phyloP scores from a whole-genome alignment of 2,113 vertebrate genomes.

The Melanerpes aurifrons region DNA sequence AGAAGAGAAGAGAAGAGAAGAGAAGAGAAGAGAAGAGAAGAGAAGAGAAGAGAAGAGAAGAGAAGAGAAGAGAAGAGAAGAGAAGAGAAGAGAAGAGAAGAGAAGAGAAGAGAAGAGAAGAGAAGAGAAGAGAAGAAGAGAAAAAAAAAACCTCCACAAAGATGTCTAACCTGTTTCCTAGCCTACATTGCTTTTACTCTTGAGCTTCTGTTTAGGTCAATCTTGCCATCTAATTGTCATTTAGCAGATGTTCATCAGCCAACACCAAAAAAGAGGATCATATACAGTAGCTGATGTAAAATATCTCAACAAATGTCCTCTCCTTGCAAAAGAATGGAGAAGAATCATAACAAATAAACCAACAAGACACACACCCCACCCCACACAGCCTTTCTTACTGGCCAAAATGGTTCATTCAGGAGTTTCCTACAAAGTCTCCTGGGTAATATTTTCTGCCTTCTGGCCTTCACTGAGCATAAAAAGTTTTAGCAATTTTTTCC shows the following conservation, averaged over 20 bases:
- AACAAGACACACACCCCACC: too few relatives aligned
- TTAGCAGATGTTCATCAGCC: background rate
- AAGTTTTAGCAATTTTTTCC: background rate
- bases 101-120: too few relatives aligned
- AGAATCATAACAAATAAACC: background rate
- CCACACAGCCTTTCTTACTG: background rate
- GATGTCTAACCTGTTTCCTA: background rate
- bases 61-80: too few relatives aligned
- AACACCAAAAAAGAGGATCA: background rate
- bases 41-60: too few relatives aligned
- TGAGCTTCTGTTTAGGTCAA: background rate
- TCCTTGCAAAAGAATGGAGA: background rate
- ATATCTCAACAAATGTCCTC: background rate
- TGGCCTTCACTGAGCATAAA: background rate
- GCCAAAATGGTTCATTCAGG: background rate
- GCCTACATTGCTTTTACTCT: background rate
- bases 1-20: too few relatives aligned
- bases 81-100: too few relatives aligned
- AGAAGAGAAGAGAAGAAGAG: background rate
- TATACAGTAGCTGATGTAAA: background rate
- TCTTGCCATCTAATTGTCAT: background rate
- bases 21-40: too few relatives aligned
- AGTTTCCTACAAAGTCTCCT: background rate
- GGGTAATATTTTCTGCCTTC: background rate
- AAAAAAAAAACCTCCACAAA: background rate